These are phyloP conservation scores for Phymastichus coffea DNA, from an alignment of 1,140 invertebrate genomes.

Conservation along the genomic window DNA sequence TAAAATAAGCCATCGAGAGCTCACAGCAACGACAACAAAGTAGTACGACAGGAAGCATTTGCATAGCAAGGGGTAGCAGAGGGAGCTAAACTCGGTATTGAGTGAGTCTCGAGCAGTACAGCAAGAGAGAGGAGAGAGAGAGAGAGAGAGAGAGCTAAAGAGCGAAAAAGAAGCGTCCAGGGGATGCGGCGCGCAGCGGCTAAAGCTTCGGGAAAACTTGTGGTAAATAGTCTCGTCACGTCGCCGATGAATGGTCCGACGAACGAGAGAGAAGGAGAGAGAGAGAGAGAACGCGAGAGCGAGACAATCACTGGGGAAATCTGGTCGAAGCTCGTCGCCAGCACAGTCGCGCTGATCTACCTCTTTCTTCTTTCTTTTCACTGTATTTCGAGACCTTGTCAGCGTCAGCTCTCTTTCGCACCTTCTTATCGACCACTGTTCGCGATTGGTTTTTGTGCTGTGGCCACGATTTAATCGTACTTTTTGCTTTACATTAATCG, in stretches of 20 bases:
- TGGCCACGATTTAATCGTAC: background rate
- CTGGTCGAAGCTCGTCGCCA: slow-evolving; percentile 47
- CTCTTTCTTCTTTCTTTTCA: slow-evolving; percentile 28
- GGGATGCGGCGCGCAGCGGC: slow-evolving; percentile 31
- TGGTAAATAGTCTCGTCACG: slow-evolving; percentile 49
- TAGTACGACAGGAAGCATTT: no score
- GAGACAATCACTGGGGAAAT: slow-evolving; percentile 58
- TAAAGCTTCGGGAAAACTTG: slow-evolving; percentile 40
- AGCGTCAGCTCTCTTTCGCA: slow-evolving; percentile 8
- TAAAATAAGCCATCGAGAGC: no score
- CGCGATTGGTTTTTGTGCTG: no score
- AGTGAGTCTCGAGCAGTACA: no score
- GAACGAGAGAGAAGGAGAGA: slow-evolving; percentile 41
- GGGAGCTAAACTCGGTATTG: no score
- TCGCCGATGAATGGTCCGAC: slow-evolving; percentile 56
- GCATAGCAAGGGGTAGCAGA: no score
- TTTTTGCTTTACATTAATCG: no score
- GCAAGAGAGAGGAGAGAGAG: no score
- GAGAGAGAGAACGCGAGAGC: slow-evolving; percentile 40
- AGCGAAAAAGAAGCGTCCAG: slow-evolving; percentile 15
- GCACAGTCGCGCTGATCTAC: slow-evolving; percentile 45
- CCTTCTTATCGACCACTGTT: no score
- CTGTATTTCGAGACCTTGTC: no score
- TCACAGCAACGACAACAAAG: no score
- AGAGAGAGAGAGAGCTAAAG: slow-evolving; percentile 5